Base-by-base conservation (phyloP, 2,113 vertebrate genomes). In the Silurus asotus region DNA sequence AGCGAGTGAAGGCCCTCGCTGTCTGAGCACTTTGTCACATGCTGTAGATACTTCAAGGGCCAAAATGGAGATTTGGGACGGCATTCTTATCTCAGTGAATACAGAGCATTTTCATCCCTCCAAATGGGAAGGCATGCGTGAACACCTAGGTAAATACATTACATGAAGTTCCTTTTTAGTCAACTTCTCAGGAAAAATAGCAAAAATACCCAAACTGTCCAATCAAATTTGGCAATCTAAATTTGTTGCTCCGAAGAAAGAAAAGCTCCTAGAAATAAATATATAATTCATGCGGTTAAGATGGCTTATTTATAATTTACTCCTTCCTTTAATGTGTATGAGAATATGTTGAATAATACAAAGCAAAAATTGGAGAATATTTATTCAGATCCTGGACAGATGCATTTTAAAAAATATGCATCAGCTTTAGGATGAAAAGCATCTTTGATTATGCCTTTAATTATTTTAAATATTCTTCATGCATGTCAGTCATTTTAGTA, bases 61-160 rank as follows among this genome's bases (percentile, higher is more conserved):
- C 49, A 91, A 90, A 91, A 48, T 78, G 28, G 87, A 93, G 92
- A 94, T 93, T 89, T 72, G 67, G 86, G 91, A 9, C 82, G 93
- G 93, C 93, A 94, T 92, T 91, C 90, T 92, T 95, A 94, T 94
- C 94, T 92, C 81, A 91, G 88, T 94, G 92, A 95, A 91, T 95
- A 93, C 94, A 91, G 91, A 92, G 91, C 88, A 92, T 86, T 88
- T 72, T 59, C 49, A 45, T 77, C 56, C 78, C 91, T 89, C 88
- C 6, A 78, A 77, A 90, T 82, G 80, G 89, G 90, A 93, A 93
- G 83, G 90, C 88, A 83, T 91, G 93, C 89, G 91, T 88, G 91
- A 92, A 91, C 90, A 90, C 89, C 91, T 91, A 92, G 89, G 91
- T 94, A 91, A 77, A 77, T 25, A 8, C 23, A 79, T 37, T 23